Base-by-base conservation (phyloP, 1,140 invertebrate species). In the Philopotamus ludificatus region DNA sequence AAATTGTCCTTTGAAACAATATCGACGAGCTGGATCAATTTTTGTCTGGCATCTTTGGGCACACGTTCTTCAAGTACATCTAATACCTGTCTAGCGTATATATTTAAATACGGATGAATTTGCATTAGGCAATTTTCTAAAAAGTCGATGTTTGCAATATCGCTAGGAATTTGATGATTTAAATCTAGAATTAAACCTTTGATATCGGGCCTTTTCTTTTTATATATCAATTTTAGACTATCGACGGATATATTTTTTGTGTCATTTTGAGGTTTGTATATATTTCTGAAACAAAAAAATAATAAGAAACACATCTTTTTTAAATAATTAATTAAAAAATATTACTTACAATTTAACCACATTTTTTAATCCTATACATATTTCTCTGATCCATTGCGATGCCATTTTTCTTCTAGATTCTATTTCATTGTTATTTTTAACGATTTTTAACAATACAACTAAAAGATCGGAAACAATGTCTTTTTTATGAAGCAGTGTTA, bases 331-430 rank as follows among this genome's bases (percentile, higher is more conserved):
- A n/a, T n/a, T n/a, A n/a, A n/a, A n/a, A n/a, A n/a, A n/a, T n/a
- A n/a, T n/a, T n/a, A n/a, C n/a, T n/a, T n/a, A n/a, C n/a, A n/a
- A n/a, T n/a, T n/a, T n/a, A n/a, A n/a, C n/a, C n/a, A n/a, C n/a
- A n/a, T 80, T 84, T 26, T 74, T 53, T 20, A 82, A 75, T 39
- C 80, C 76, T 34, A 74, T 73, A 18, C 78, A 72, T 66, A 85
- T 81, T 64, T 81, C 73, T 54, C 75, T 79, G 7, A 83, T 72
- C 85, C 85, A 86, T 44, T 83, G 71, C 22, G 83, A 78, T 58
- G 82, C 81, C 21, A 81, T 70, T n/a, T 72, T 67, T 64, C 75
- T 74, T 70, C 72, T 82, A 18, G 73, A 45, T 3, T 68, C 67
- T 50, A 70, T 66, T 60, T 72, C 71, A 51, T 77, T 70, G 57